Base-by-base conservation (phyloP, 2,888 invertebrate species). In the Lepidocyrtoides sp. region DNA sequence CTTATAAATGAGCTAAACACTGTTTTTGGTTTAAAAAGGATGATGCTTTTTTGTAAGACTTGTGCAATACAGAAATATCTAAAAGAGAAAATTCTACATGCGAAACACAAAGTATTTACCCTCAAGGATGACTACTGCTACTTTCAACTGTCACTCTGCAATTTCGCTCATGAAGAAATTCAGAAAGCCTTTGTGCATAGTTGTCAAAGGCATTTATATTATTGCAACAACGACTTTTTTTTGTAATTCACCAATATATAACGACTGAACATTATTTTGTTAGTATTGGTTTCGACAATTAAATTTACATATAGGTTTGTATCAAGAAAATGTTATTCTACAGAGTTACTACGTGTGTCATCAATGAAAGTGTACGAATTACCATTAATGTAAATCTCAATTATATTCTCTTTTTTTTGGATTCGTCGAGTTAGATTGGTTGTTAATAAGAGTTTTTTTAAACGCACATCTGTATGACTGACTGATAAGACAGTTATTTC, bases 131-230 rank as follows among this genome's bases (percentile, higher is more conserved):
- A 79, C 79, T 79, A 79, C 77, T 77, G 8, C 14, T n/a, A n/a
- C n/a, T n/a, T n/a, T n/a, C n/a, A n/a, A 69, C 69, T 48, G 48
- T 79, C 57, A 20, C 17, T n/a, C n/a, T n/a, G n/a, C n/a, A n/a
- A n/a, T n/a, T 20, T 32, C 12, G 57, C 57, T n/a, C 17, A 75
- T n/a, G n/a, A n/a, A 29, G 54, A 29, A 77, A 57, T 44, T 23
- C 51, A 72, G 32, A 75, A 77, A 87, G 86, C 86, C 86, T 77
- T 87, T 77, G 63, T 86, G 60, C 32, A 51, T 44, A 26, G 36
- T 60, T 69, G 2, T 60, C 84, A 77, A 87, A 87, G 86, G 86
- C 86, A 87, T 87, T 14, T 87, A 44, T 26, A 77, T 87, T 87
- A 87, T 87, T 87, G 86, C 86, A 77, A 77, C 26, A 77, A 87